Evolutionary conservation across 2,113 vertebrate genomes (phyloP), one percentile per base, ranked within the genome.

Genomic region (Engystomops pustulosus): DNA sequence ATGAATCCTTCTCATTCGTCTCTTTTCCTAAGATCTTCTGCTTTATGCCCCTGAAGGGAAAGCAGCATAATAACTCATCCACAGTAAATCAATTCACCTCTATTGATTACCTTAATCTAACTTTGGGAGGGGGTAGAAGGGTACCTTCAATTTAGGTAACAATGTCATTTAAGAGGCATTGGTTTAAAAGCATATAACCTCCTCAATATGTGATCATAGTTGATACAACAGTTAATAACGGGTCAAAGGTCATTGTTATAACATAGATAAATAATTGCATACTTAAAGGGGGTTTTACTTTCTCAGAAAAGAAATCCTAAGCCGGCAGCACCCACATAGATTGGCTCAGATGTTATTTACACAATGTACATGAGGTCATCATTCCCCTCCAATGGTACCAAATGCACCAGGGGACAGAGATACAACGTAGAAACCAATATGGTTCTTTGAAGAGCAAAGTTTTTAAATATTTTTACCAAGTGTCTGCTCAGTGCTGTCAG

Each of bases 51-150:
- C 60, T 32, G 4, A 32, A 32, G 27, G 60, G 30, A 65, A 65
- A 65, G 18, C 27, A 65, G 6, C 30, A 30, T 18, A 65, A 65
- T 65, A 65, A 65, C 60, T 65, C 60, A 65, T 32, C 30, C 60
- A 65, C 18, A 65, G 60, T 34, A 15, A 65, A 65, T 65, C 60
- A 65, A 65, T 65, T 32, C 12, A 65, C 15, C 15, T 17, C 27
- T 65, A 65, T 65, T 65, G 60, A 65, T 65, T 65, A 65, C 30
- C 27, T 17, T 65, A 65, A 65, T 65, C 58, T 30, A 65, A 32
- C 27, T 32, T 32, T 6, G 27, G 58, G 70, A 15, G 2, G 27
- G 30, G 12, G 25, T 4, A 14, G 27, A 65, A 65, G 15, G 60
- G 15, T 30, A 17, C 60, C 60, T 65, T 14, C 5, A 8, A 34